Conservation (phyloP, 2,113 vertebrate species). For the Dromaius novaehollandiae region DNA sequence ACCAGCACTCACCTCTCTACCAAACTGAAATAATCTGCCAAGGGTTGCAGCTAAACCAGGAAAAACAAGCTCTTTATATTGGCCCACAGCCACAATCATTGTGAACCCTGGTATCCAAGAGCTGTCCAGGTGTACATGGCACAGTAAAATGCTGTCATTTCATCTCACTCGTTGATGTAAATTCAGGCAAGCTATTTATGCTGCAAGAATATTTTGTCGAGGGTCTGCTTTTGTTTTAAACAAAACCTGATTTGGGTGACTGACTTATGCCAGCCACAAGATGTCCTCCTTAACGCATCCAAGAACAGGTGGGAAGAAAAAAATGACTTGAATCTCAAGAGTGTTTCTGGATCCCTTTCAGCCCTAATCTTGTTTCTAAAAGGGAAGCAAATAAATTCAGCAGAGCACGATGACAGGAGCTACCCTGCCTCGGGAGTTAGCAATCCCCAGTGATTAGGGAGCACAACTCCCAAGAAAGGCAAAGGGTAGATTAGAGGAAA, state of each 20-base stretch:
- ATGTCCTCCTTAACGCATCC: neutral
- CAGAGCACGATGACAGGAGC: neutral
- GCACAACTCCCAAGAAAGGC: neutral
- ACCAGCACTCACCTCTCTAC: neutral
- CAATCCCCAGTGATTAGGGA: neutral
- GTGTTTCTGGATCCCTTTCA: neutral
- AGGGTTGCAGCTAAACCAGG: neutral
- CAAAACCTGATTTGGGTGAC: neutral
- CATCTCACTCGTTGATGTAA: neutral
- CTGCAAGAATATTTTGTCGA: neutral
- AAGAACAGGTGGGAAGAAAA: neutral
- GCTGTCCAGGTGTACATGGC: neutral
- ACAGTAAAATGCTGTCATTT: neutral
- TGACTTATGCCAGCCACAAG: constrained; percentile 6
- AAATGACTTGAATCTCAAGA: neutral
- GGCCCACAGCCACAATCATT: neutral
- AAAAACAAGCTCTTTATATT: neutral
- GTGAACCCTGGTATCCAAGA: neutral
- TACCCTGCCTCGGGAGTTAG: neutral
- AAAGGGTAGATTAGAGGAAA: neutral
- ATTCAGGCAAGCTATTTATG: neutral
- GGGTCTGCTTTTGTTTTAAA: neutral
- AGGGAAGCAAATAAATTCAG: constrained; percentile 11
- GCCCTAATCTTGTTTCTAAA: neutral
- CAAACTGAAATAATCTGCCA: rapidly evolving